phyloP scores from a whole-genome alignment of 2,888 invertebrate genomes.

The Zhuqinia jingwanae region DNA sequence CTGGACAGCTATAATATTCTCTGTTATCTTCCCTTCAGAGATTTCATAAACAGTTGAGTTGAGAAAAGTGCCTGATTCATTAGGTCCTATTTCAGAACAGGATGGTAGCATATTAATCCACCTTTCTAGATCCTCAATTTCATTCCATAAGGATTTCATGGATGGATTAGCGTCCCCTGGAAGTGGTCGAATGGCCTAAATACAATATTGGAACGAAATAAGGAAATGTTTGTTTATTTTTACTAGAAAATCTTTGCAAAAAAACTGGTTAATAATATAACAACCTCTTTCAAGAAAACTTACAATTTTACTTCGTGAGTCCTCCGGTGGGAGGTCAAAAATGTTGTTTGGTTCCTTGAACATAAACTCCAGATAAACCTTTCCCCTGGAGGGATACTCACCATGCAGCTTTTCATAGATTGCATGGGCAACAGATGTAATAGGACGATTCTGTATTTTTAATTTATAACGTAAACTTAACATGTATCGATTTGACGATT shows the following conservation, averaged over 20 bases:
- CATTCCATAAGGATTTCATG: slow-evolving; percentile 74
- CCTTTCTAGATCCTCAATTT: slow-evolving; percentile 69
- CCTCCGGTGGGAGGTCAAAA: neutral
- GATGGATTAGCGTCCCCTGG: slow-evolving; percentile 78
- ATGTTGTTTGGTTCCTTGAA: neutral
- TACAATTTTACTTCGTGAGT: too few relatives aligned
- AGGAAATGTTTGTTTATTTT: too few relatives aligned
- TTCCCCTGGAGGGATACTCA: slow-evolving; percentile 74
- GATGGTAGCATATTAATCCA: slow-evolving; percentile 57
- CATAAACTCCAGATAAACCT: slow-evolving; percentile 41
- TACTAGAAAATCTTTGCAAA: slow-evolving; percentile 72
- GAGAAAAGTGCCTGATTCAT: neutral
- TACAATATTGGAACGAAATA: too few relatives aligned
- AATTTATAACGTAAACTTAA: neutral
- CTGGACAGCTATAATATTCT: slow-evolving; percentile 4
- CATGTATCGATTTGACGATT: neutral
- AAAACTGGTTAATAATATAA: too few relatives aligned
- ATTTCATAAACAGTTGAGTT: slow-evolving; percentile 19
- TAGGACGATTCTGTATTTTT: slow-evolving; percentile 44
- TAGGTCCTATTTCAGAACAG: too few relatives aligned
- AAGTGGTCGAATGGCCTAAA: slow-evolving; percentile 75
- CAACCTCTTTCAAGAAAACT: too few relatives aligned
- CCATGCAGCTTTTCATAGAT: slow-evolving; percentile 78
- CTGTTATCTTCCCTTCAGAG: neutral
- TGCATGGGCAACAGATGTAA: slow-evolving; percentile 73